phyloP scores from a whole-genome alignment of 1,140 invertebrate genomes.

The Akabosia matsudoensis region DNA sequence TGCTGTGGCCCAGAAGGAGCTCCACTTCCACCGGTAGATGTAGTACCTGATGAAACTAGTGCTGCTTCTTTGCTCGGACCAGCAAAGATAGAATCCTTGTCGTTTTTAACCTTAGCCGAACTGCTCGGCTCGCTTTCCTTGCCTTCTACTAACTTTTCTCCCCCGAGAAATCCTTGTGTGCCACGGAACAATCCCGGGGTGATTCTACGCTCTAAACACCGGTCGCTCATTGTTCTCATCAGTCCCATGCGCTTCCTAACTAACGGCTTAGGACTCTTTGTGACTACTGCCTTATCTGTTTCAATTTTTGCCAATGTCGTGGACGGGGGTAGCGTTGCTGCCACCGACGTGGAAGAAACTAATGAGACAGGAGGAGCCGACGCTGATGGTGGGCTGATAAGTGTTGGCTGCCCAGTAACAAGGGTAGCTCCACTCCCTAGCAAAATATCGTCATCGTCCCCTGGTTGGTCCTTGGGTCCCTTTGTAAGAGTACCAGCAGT shows the following conservation, averaged over 20 bases:
- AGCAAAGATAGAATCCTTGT: not conserved
- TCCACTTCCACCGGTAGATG: not conserved
- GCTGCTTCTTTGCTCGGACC: not conserved
- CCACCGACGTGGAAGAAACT: not conserved
- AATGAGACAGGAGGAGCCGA: conserved; percentile 25
- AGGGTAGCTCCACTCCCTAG: not conserved
- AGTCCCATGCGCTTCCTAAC: conserved; percentile 45
- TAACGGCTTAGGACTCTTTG: conserved; percentile 34
- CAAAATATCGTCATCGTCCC: not conserved
- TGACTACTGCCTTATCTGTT: not conserved
- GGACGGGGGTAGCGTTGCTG: conserved; percentile 6
- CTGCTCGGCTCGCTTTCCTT: conserved; percentile 28
- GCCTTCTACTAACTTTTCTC: conserved; percentile 41
- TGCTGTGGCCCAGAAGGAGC: not conserved
- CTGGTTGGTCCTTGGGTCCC: not conserved
- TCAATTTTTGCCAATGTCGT: not conserved
- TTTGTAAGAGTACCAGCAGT: conserved; percentile 12
- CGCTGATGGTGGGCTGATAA: not conserved
- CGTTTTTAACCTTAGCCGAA: not conserved
- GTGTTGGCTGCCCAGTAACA: not conserved
- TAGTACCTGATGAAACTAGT: not conserved
- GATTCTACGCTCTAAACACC: conserved; percentile 39
- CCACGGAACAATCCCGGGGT: conserved; percentile 39
- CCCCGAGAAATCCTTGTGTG: conserved; percentile 33
- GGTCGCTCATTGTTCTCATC: conserved; percentile 48